Base-by-base conservation (phyloP, 2,888 invertebrate species). In the Sclerodermus sp. region DNA sequence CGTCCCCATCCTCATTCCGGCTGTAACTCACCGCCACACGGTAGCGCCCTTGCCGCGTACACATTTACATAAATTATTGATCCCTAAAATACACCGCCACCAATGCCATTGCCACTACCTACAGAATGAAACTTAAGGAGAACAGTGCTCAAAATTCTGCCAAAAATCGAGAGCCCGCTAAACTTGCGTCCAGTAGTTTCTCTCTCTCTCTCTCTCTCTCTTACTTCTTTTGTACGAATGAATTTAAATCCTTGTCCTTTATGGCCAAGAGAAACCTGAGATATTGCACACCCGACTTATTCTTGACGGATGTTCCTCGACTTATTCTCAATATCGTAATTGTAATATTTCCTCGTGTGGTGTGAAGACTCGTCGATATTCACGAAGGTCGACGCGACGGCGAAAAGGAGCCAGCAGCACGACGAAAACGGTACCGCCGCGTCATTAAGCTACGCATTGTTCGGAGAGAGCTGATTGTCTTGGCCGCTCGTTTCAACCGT, bases 21-120 rank as follows among this genome's bases (percentile, higher is more conserved):
- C 73, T 70, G 70, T 76, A 76, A 76, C 76, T 76, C 77, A 76
- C 74, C 71, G 75, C 74, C 77, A 76, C 76, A 74, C 75, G 73
- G 71, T 74, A 74, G 74, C 75, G 70, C 74, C 76, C 76, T 74
- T 72, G 73, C 74, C 71, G 70, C 72, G 71, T 77, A 75, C 76
- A 76, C 77, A 77, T 77, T 77, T 77, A 74, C 77, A 77, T 77
- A 76, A 77, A 77, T 77, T 77, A 77, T 77, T 76, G 77, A 77
- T 77, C 77, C 71, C 72, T 71, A 73, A 72, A 76, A 74, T 71
- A 73, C 69, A 69, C 65, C 67, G 65, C 66, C 71, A 67, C 70
- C 76, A 74, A 73, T 76, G 69, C 75, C 72, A 70, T 67, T 70
- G 72, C 74, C 70, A 70, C 64, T 62, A 57, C 60, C 58, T 56